Base-by-base conservation (phyloP, 2,888 invertebrate species). In the Campaea margaritaria region DNA sequence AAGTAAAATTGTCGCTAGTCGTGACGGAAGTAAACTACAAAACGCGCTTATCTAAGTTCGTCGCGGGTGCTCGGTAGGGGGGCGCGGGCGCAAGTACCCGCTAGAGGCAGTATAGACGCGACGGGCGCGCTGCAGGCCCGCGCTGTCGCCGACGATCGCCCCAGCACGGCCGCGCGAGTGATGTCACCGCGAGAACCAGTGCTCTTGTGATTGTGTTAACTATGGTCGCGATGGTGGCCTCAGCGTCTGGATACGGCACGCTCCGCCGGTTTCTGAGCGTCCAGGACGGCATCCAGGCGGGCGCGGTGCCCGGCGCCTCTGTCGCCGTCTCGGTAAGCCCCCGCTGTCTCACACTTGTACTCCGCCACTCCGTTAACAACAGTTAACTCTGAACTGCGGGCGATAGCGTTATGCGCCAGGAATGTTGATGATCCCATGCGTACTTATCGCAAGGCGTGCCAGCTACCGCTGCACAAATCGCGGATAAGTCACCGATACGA, bases 191-290 rank as follows among this genome's bases (percentile, higher is more conserved):
- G 82, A 77, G 76, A 68, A 69, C 79, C 75, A 79, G 85, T 85
- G 83, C 74, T 76, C 21, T 72, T 76, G 84, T 85, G 83, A 72
- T 75, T 76, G 82, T 83, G 87, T 70, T 69, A 83, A 87, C 76
- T 81, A 92, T 91, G 91, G 91, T 92, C 81, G 90, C 91, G 61
- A 92, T 91, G 91, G 91, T 92, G 68, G 91, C 91, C 58, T 91
- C 92, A 62, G 91, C 92, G 71, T 90, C 91, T 72, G 92, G 92
- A 81, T 91, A 89, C 82, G 91, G 91, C 84, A 90, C 91, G 64
- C 85, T 91, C 69, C 90, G 92, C 83, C 88, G 92, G 69, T 91
- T 91, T 75, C 85, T 91, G 62, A 91, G 91, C 83, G 91, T 86
- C 62, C 90, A 91, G 65, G 91, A 87, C 65, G 91, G 91, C 69